These are phyloP conservation scores for Euzophera pinguis DNA, from an alignment of 2,888 invertebrate genomes.

Conservation along the genomic window DNA sequence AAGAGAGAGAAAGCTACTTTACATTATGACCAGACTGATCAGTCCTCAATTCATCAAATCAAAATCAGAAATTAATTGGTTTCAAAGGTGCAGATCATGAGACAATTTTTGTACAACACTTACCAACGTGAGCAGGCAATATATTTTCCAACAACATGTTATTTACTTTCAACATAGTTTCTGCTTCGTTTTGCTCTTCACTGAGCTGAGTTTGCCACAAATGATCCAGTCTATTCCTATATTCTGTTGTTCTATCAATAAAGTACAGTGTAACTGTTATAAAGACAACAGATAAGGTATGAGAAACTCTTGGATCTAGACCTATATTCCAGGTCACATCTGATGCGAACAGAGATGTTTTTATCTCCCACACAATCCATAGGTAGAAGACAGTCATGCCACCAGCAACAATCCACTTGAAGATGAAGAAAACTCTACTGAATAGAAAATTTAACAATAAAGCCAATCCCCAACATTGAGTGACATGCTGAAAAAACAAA, in stretches of 20 bases:
- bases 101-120: slow-evolving; percentile 27
- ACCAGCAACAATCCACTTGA: slow-evolving; percentile 87
- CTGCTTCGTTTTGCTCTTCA: slow-evolving; percentile 91
- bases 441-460: slow-evolving; percentile 89
- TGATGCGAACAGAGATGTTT: slow-evolving; percentile 74
- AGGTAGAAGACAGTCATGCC: slow-evolving; percentile 83
- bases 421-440: slow-evolving; percentile 89
- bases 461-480: slow-evolving; percentile 83
- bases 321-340: slow-evolving; percentile 86
- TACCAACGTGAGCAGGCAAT: slow-evolving; percentile 94
- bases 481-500: slow-evolving; percentile 83
- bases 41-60: too few relatives aligned
- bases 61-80: too few relatives aligned
- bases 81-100: too few relatives aligned
- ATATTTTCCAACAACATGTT: slow-evolving; percentile 95
- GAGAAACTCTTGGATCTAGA: slow-evolving; percentile 84
- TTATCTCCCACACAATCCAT: slow-evolving; percentile 83
- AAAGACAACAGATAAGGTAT: slow-evolving; percentile 86
- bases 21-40: too few relatives aligned
- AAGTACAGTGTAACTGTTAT: slow-evolving; percentile 89
- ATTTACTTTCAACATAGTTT: slow-evolving; percentile 92
- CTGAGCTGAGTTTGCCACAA: slow-evolving; percentile 84
- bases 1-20: too few relatives aligned
- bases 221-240: slow-evolving; percentile 92
- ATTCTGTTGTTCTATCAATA: slow-evolving; percentile 94